Evolutionary conservation across 1,140 invertebrate genomes (phyloP).

Genomic region (Platyura marginata): DNA sequence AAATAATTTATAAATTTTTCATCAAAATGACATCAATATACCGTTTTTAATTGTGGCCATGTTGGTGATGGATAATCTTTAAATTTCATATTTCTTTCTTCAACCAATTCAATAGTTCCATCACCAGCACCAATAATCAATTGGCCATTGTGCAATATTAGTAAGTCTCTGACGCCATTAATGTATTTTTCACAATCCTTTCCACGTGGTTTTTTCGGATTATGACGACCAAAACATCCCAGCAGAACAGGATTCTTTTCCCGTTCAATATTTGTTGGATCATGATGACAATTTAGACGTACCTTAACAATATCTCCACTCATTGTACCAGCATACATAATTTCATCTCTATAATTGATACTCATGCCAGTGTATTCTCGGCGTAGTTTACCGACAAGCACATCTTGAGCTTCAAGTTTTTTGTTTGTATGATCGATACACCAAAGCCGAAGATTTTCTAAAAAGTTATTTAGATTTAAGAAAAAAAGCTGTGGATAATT

Average conservation of each 20-base stretch:
- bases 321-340: conserved; percentile 67
- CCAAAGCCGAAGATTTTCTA: conserved; percentile 47
- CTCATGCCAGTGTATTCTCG: conserved; percentile 42
- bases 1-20: conserved; percentile 1
- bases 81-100: conserved; percentile 34
- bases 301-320: conserved; percentile 45
- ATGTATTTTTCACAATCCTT: conserved; percentile 22
- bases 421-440: conserved; percentile 47
- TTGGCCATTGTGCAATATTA: conserved; percentile 34
- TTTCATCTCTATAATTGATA: conserved; percentile 43
- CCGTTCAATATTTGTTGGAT: conserved; percentile 30
- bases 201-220: conserved; percentile 17
- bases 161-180: conserved; percentile 43
- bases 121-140: conserved; percentile 67
- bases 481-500: too few relatives aligned
- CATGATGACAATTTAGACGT: conserved; percentile 40
- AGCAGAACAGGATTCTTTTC: conserved; percentile 35
- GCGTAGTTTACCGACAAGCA: conserved; percentile 48
- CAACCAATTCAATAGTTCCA: conserved; percentile 54
- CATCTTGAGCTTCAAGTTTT: conserved; percentile 47
- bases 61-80: conserved; percentile 29
- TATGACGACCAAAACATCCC: conserved; percentile 38
- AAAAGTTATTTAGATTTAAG: too few relatives aligned
- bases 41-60: conserved; percentile 35
- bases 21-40: conserved; percentile 15